Base-by-base conservation (phyloP, 2,888 invertebrate species). In the Dorcus hopei region DNA sequence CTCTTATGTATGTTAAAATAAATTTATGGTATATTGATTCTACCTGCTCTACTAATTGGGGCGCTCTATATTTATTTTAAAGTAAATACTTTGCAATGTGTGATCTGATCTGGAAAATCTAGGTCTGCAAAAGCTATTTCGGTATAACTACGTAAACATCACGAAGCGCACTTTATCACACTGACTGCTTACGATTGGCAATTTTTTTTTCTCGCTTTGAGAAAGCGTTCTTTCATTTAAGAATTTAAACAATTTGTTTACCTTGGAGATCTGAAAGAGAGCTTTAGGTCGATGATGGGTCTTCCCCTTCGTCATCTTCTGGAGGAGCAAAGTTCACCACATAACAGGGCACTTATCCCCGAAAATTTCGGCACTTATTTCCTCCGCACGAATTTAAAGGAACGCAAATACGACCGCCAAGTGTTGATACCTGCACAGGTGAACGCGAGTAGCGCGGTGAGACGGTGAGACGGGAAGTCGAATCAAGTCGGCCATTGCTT, bases 211-310 rank as follows among this genome's bases (percentile, higher is more conserved):
- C 7, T 33, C 3, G 26, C 26, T 33, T 33, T 33, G 26, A 33
- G 3, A 6, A 33, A 33, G 26, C 41, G 9, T 14, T 0, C 11
- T 41, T 41, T 41, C 14, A n/a, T 14, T 26, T 6, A 26, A 23
- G 49, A 49, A 5, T 8, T n/a, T 49, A 3, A 49, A 19, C 11
- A 33, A 49, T 16, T 38, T 19, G 72, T 80, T 81, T 75, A 90
- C 90, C 88, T 89, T 89, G 54, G 88, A 87, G 72, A 89, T 86
- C 79, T 90, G 89, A 77, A 85, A 89, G 59, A 90, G 82, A 65
- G 90, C 89, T 73, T 82, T 84, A 62, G 81, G 82, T 71, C 81
- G 74, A 56, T 80, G 81, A 33, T 33, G 26, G 26, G 26, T 33
- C 26, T 33, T 33, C 26, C 26, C 81, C 76, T 86, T 86, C 68